Conservation (phyloP, 2,113 vertebrate species). For the Prunella fulvescens region DNA sequence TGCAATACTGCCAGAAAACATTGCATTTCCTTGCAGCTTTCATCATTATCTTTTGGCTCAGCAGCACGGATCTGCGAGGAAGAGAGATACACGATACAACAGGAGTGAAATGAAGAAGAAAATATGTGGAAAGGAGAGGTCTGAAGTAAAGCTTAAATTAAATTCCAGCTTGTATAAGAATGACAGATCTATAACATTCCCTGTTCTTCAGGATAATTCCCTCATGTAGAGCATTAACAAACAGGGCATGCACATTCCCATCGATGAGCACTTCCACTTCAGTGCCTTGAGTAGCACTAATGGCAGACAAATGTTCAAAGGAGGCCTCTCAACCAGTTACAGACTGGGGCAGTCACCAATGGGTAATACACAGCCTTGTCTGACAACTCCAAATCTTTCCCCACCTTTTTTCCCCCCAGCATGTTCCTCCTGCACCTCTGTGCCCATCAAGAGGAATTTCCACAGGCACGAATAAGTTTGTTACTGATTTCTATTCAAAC, state of each 20-base stretch:
- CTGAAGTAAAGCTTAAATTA: slow-evolving; percentile 53
- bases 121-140: slow-evolving; percentile 29
- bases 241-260: slow-evolving; percentile 30
- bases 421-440: not conserved
- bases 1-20: not conserved
- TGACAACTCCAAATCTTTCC: not conserved
- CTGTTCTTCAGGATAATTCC: slow-evolving; percentile 15
- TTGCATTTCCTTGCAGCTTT: slow-evolving; percentile 31
- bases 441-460: not conserved
- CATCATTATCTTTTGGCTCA: slow-evolving; percentile 35
- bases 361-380: not conserved
- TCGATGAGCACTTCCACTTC: slow-evolving; percentile 35
- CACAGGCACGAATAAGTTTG: not conserved
- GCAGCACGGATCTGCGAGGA: not conserved
- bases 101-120: slow-evolving; percentile 53
- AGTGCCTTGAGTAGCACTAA: slow-evolving; percentile 36
- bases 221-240: slow-evolving; percentile 34
- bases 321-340: slow-evolving; percentile 5
- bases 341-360: not conserved
- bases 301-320: slow-evolving; percentile 40
- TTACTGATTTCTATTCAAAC: slow-evolving; percentile 10
- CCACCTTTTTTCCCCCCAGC: not conserved
- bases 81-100: slow-evolving; percentile 12
- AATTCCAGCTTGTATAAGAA: not conserved
- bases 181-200: slow-evolving; percentile 46